phyloP scores from a whole-genome alignment of 2,888 invertebrate genomes.

The Drosophila mettleri region DNA sequence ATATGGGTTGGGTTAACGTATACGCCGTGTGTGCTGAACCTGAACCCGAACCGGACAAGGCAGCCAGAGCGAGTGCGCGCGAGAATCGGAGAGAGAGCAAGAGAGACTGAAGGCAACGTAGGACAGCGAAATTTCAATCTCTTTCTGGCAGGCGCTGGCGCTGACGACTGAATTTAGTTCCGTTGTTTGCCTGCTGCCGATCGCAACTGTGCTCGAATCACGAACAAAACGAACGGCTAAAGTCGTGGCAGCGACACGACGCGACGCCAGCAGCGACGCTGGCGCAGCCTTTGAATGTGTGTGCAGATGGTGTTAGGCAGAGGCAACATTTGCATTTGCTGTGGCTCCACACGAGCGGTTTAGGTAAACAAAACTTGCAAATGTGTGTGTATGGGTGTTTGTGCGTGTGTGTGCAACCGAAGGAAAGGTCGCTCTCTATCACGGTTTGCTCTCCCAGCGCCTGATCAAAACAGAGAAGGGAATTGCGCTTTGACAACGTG shows the following conservation, averaged over 20 bases:
- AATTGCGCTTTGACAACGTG: conserved; percentile 37
- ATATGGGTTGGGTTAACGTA: conserved; percentile 47
- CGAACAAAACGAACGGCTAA: conserved; percentile 26
- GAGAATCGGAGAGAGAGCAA: conserved; percentile 13
- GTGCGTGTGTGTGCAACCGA: conserved; percentile 26
- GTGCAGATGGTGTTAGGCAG: conserved; percentile 36
- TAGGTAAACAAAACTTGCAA: conserved; percentile 32
- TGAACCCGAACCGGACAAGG: conserved; percentile 42
- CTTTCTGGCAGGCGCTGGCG: conserved; percentile 25
- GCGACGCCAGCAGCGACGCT: conserved; percentile 17
- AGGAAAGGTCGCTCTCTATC: conserved; percentile 44
- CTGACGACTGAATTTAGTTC: conserved; percentile 49
- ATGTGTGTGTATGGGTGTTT: conserved; percentile 15
- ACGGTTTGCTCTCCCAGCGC: conserved; percentile 5
- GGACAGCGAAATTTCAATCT: conserved; percentile 48
- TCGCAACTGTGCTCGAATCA: conserved; percentile 50
- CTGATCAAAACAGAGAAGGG: conserved; percentile 14
- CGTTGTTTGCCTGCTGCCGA: conserved; percentile 62
- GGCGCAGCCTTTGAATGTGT: conserved; percentile 29
- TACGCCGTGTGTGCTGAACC: conserved; percentile 52
- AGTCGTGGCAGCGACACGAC: conserved; percentile 10
- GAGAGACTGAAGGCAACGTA: conserved; percentile 16
- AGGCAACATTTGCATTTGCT: conserved; percentile 53
- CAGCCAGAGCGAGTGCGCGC: conserved; percentile 13
- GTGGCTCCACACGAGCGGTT: conserved; percentile 52